A percentile compares a stretch with the other conserved stretches of the same genome.
Conservation (phyloP, 2,888 invertebrate species). For the Empis livida region DNA sequence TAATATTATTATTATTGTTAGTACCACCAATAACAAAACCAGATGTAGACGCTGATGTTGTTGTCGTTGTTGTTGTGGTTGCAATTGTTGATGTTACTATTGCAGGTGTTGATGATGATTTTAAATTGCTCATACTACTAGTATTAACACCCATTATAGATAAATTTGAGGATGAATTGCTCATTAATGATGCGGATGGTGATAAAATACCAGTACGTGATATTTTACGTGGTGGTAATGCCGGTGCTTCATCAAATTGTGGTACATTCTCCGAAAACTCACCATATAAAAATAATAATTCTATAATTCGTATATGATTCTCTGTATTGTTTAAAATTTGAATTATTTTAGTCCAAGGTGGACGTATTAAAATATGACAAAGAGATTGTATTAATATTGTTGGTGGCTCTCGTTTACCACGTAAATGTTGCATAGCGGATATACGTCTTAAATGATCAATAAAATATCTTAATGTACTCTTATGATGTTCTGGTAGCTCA, state of each 20-base stretch:
- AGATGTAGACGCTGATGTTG: background rate
- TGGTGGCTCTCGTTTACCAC: slow-evolving; percentile 51
- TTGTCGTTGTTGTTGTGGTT: background rate
- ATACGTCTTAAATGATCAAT: slow-evolving; percentile 61
- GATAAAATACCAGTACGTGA: slow-evolving; percentile 25
- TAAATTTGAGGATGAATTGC: too few relatives aligned
- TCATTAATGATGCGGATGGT: too few relatives aligned
- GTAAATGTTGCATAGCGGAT: slow-evolving; percentile 50
- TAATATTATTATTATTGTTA: too few relatives aligned
- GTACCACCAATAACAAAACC: background rate
- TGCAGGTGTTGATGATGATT: background rate
- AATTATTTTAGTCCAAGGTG: slow-evolving; percentile 63
- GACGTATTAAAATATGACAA: slow-evolving; percentile 58
- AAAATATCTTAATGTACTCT: slow-evolving; percentile 46
- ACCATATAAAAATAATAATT: slow-evolving; percentile 50
- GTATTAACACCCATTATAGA: too few relatives aligned
- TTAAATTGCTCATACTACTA: too few relatives aligned
- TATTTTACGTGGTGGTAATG: slow-evolving; percentile 48
- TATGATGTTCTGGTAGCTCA: slow-evolving; percentile 52
- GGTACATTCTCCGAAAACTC: slow-evolving; percentile 56
- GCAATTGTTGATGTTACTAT: background rate
- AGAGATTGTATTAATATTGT: slow-evolving; percentile 55
- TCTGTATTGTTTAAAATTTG: slow-evolving; percentile 63
- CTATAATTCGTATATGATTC: slow-evolving; percentile 57
- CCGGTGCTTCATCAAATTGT: slow-evolving; percentile 49